Percentiles rank a stretch among this genome's conserved stretches.
These are phyloP conservation scores for Atrina japonica DNA, from an alignment of 2,888 invertebrate species.

Conservation along the genomic window DNA sequence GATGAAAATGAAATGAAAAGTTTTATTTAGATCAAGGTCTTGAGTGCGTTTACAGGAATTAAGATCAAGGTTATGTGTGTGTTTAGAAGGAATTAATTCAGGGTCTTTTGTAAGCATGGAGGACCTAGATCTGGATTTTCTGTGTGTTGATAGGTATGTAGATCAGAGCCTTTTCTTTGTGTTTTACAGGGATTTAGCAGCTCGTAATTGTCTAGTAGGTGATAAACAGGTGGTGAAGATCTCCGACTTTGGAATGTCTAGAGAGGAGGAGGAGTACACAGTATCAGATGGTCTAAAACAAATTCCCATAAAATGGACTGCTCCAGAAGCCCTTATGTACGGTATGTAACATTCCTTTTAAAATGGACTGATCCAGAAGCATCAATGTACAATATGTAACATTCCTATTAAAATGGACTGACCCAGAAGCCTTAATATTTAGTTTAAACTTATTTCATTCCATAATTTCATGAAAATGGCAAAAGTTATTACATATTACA, in stretches of 20 bases:
- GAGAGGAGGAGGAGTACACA: slow-evolving; percentile 97
- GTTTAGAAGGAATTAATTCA: too few relatives aligned
- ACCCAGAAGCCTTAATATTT: slow-evolving; percentile 97
- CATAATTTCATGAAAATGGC: background rate
- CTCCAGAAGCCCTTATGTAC: slow-evolving; percentile 97
- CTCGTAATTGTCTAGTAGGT: slow-evolving; percentile 94
- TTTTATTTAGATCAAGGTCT: too few relatives aligned
- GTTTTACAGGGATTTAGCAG: slow-evolving; percentile 90
- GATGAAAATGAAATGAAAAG: too few relatives aligned
- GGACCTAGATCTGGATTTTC: too few relatives aligned
- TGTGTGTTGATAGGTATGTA: too few relatives aligned
- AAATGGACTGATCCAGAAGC: slow-evolving; percentile 88
- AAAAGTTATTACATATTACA: too few relatives aligned
- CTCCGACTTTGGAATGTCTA: slow-evolving; percentile 98
- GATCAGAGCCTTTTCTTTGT: too few relatives aligned
- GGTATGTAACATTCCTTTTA: slow-evolving; percentile 83
- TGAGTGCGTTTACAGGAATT: too few relatives aligned
- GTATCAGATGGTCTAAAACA: slow-evolving; percentile 99
- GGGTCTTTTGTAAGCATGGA: too few relatives aligned
- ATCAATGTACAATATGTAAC: slow-evolving; percentile 90
- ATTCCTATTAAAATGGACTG: slow-evolving; percentile 1
- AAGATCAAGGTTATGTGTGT: too few relatives aligned
- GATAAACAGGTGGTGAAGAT: slow-evolving; percentile 93
- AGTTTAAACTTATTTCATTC: slow-evolving; percentile 83
- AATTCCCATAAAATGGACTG: slow-evolving; percentile 99